A percentile compares a stretch with the other conserved stretches of the same genome.
phyloP scores from a whole-genome alignment of 1,140 invertebrate species.

The Pogonus chalceus region DNA sequence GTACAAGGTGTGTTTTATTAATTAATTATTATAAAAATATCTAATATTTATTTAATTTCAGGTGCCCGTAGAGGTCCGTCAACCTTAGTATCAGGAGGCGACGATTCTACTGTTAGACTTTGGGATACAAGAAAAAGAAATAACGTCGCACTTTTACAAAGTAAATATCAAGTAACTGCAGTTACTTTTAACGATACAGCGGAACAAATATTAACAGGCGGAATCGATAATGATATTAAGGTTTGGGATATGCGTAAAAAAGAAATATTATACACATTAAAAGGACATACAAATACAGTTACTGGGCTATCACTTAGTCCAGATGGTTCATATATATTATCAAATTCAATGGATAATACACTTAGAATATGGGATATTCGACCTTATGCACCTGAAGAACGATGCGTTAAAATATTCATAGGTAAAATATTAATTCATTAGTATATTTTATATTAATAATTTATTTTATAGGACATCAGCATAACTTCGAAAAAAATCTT shows the following conservation, averaged over 20 bases:
- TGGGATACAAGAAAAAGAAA: constrained; percentile 84
- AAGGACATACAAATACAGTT: constrained; percentile 86
- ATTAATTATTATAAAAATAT: constrained; percentile 11
- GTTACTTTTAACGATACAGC: constrained; percentile 94
- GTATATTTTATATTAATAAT: neutral
- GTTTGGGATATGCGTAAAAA: constrained; percentile 96
- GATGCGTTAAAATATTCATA: constrained; percentile 85
- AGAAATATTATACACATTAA: constrained; percentile 72
- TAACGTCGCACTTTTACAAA: constrained; percentile 67
- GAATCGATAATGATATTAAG: constrained; percentile 97
- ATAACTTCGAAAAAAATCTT: constrained; percentile 96
- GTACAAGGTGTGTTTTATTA: constrained; percentile 43
- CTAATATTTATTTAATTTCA: constrained; percentile 19
- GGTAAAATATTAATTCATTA: constrained; percentile 9
- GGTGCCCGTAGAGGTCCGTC: constrained; percentile 78
- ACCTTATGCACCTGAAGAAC: constrained; percentile 74
- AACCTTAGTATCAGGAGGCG: constrained; percentile 83
- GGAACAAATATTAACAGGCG: constrained; percentile 81
- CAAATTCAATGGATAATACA: constrained; percentile 96
- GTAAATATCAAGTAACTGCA: constrained; percentile 75
- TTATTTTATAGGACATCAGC: constrained; percentile 76
- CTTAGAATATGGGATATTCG: constrained; percentile 72
- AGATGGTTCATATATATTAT: constrained; percentile 89
- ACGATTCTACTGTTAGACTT: constrained; percentile 87
- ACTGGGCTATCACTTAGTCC: constrained; percentile 88